Conservation (phyloP, 2,797 vertebrate species). For the Lacerta bilineata region DNA sequence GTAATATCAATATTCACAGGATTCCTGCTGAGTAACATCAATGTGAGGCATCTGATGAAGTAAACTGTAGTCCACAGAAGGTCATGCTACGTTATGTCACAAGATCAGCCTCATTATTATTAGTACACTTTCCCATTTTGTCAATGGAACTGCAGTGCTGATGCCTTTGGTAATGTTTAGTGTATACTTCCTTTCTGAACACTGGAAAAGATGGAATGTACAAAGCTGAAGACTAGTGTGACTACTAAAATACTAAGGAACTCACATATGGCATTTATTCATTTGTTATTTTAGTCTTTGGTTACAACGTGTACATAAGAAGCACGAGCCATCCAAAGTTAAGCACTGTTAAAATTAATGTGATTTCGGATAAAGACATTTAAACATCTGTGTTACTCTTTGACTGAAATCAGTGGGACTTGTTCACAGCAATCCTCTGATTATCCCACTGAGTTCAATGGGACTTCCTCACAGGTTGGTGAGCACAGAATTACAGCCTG, state of each 20-base stretch:
- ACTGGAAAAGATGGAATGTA: neutral
- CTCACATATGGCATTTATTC: neutral
- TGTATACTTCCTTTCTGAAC: slow-evolving; percentile 5
- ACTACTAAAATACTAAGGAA: neutral
- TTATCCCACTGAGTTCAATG: too few species aligned
- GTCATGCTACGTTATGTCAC: neutral
- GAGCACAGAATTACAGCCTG: neutral
- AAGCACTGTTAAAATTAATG: neutral
- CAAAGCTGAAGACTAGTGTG: neutral
- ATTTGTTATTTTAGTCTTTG: neutral
- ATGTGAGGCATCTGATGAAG: slow-evolving; percentile 4
- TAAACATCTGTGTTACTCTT: neutral
- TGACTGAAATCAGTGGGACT: neutral
- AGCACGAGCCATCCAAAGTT: neutral
- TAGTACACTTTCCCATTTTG: neutral
- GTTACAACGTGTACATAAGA: neutral
- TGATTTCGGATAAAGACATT: neutral
- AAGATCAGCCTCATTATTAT: neutral
- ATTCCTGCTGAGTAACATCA: slow-evolving; percentile 10
- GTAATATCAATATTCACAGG: slow-evolving; percentile 17
- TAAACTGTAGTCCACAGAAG: neutral
- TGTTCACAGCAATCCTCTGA: neutral
- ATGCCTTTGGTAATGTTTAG: neutral
- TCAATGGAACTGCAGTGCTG: neutral
- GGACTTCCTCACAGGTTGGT: neutral